Evolutionary conservation across 1,140 invertebrate species (phyloP).

Genomic region (Popillia japonica): DNA sequence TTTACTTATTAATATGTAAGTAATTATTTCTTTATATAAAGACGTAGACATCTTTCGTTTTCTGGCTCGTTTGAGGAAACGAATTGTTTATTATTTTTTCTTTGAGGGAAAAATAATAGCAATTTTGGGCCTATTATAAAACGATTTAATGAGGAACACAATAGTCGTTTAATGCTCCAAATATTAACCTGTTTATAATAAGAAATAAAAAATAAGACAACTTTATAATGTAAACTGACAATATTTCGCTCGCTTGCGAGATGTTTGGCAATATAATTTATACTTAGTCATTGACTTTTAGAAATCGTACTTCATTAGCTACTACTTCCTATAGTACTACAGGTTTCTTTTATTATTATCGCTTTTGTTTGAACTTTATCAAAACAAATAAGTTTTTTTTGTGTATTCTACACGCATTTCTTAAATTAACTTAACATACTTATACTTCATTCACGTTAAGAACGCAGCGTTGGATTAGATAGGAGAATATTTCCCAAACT

Average conservation of each 20-base stretch:
- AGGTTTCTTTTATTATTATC: background rate
- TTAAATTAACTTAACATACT: too few species aligned
- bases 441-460: too few species aligned
- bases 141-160: background rate
- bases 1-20: too few species aligned
- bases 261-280: background rate
- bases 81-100: background rate
- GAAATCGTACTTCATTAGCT: background rate
- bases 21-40: too few species aligned
- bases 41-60: too few species aligned
- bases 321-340: conserved; percentile 7
- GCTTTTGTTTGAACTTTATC: conserved; percentile 5
- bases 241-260: background rate
- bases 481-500: too few species aligned
- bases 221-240: background rate
- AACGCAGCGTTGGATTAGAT: too few species aligned
- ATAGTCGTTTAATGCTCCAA: background rate
- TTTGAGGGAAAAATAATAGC: background rate
- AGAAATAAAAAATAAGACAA: background rate
- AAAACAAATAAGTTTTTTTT: background rate
- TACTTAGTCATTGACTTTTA: background rate
- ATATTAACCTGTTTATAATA: conserved; percentile 11
- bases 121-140: background rate
- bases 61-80: too few species aligned
- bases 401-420: too few species aligned